Evolutionary conservation across 2,113 vertebrate species (phyloP).

Genomic region (Phoenicopterus ruber): DNA sequence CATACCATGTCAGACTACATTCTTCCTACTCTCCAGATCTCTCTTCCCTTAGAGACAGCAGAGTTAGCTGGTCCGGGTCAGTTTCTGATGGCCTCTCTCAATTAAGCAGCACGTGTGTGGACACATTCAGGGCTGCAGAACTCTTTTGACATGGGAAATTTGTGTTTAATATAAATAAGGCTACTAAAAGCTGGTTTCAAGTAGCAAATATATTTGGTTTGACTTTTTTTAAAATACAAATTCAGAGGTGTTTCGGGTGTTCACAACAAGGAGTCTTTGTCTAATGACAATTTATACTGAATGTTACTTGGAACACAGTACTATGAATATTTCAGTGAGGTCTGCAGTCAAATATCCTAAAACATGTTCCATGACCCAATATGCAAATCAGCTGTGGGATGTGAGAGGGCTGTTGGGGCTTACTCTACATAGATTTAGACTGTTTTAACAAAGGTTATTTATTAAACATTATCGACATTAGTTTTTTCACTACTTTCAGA

Average conservation of each 20-base stretch:
- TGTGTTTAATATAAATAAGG: background rate
- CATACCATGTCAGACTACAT: background rate
- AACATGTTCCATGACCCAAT: constrained; percentile 53
- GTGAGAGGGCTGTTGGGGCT: constrained; percentile 29
- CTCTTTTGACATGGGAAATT: background rate
- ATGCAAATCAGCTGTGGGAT: constrained; percentile 59
- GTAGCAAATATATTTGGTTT: background rate
- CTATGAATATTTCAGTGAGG: constrained; percentile 25
- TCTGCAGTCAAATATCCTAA: constrained; percentile 50
- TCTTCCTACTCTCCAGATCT: background rate
- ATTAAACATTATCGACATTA: constrained; percentile 55
- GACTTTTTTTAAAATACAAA: background rate
- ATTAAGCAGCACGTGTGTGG: fast-evolving
- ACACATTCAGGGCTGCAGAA: background rate
- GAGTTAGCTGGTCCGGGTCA: background rate
- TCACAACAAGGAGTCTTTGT: background rate
- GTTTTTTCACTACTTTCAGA: background rate
- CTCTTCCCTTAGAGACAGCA: background rate
- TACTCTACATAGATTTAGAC: constrained; percentile 48
- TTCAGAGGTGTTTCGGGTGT: background rate
- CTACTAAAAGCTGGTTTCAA: background rate
- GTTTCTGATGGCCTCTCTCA: background rate
- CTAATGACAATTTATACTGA: background rate
- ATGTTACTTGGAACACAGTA: background rate
- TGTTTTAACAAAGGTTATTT: constrained; percentile 62